Base-by-base conservation (phyloP, 2,113 vertebrate species). In the Coptodon bakossiorum region DNA sequence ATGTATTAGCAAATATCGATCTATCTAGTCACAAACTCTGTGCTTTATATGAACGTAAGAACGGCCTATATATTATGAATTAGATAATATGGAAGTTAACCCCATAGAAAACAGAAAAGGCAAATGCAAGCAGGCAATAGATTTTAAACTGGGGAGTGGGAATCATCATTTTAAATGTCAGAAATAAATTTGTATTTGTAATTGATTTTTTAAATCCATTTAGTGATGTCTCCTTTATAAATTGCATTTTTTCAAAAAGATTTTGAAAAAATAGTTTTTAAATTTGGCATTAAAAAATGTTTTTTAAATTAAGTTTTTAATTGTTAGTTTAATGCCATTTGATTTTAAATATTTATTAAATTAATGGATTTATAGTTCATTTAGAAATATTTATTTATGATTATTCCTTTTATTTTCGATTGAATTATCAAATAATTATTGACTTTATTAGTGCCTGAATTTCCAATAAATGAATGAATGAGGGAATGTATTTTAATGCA, bases 301-400 rank as follows among this genome's bases (percentile, higher is more conserved):
- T 31, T 11, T n/a, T 22, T 1, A 0, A 57, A 66, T 66, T 38
- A 13, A 0, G 34, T 5, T 7, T 66, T 66, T 0, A 36, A n/a
- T 36, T 36, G 31, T 38, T 66, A 66, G 31, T 5, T 66, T 5
- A 66, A 12, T 66, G 4, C 1, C 0, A n/a, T 66, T 66, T 66
- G 7, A 66, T 38, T 66, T 1, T 2, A n/a, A 2, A 66, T 36
- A 36, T 7, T 66, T n/a, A 63, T 61, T 61, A 12, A 38, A 38
- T 38, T 3, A 66, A n/a, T 66, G 1, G 61, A n/a, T 66, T 66
- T 66, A 38, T 66, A 36, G 17, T 66, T 1, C 61, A 36, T 66
- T 63, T 73, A n/a, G 17, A 66, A 73, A 45, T 45, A 5, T 45
- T 38, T 7, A 10, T 73, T 45, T 27, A 27, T 22, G 34, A 38